Percentiles rank a stretch among this genome's conserved stretches.
phyloP scores from a whole-genome alignment of 2,797 vertebrate genomes.

The Chloroceryle amazona region DNA sequence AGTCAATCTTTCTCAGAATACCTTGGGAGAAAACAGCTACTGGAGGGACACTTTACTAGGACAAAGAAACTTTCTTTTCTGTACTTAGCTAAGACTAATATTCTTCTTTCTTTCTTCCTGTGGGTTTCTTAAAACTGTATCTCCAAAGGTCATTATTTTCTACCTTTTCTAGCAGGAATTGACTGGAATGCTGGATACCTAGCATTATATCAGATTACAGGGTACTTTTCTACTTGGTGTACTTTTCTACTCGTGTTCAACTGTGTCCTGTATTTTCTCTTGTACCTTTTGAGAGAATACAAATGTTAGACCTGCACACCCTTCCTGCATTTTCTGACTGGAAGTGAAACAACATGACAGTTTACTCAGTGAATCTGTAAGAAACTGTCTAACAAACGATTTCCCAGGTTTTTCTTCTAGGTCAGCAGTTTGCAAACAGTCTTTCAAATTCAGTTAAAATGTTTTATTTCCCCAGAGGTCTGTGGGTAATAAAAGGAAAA shows the following conservation, averaged over 20 bases:
- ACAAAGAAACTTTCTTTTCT: neutral
- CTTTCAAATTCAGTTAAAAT: neutral
- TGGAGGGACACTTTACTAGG: rapidly evolving
- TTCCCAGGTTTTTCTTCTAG: neutral
- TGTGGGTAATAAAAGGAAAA: neutral
- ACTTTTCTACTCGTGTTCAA: neutral
- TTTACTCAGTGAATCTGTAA: neutral
- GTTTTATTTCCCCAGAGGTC: neutral
- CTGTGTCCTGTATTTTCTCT: neutral
- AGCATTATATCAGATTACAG: neutral
- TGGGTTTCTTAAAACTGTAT: neutral
- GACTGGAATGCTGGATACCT: neutral
- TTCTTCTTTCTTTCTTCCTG: neutral
- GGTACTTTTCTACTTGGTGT: neutral
- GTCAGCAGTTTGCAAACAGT: neutral
- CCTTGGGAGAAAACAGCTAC: neutral
- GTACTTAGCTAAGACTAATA: neutral
- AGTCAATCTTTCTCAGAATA: neutral
- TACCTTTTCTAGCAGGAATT: neutral
- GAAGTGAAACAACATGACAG: neutral
- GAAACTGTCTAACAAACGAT: neutral
- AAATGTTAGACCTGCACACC: neutral
- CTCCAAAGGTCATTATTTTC: neutral
- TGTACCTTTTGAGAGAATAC: neutral
- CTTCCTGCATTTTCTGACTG: neutral